Conservation (phyloP, 2,797 vertebrate genomes). For the Diceros bicornis region DNA sequence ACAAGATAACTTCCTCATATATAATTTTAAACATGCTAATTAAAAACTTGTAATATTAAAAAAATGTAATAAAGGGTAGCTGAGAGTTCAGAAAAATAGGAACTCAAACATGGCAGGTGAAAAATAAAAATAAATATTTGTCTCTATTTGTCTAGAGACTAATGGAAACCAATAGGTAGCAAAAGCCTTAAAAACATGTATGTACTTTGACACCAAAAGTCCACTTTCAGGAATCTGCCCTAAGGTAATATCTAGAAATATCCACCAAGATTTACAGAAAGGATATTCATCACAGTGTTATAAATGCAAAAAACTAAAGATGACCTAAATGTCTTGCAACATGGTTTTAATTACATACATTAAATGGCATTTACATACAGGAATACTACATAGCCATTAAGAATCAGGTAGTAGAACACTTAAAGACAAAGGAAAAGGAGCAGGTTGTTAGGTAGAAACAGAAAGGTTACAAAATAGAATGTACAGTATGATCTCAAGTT, state of each 20-base stretch:
- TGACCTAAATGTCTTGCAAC: neutral
- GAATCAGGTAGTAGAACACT: neutral
- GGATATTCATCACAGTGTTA: neutral
- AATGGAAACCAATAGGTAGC: neutral
- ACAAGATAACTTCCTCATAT: neutral
- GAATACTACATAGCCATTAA: neutral
- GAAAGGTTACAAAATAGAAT: neutral
- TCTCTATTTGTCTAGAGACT: neutral
- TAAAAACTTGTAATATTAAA: neutral
- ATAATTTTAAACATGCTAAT: constrained; percentile 36
- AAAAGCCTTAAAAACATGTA: neutral
- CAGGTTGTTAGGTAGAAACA: neutral
- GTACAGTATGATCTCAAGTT: neutral
- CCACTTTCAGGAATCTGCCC: neutral
- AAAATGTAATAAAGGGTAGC: neutral
- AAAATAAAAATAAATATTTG: constrained; percentile 21
- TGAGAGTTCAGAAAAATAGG: constrained; percentile 54
- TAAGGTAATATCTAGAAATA: neutral
- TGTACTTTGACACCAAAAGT: neutral
- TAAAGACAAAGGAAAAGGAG: neutral
- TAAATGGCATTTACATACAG: neutral
- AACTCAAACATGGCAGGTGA: neutral
- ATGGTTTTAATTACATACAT: constrained; percentile 6
- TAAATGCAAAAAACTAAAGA: neutral
- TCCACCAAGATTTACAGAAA: constrained; percentile 26